Percentiles rank a stretch among this genome's conserved stretches.
These are phyloP conservation scores for Plectus sambesii DNA, from an alignment of 1,140 invertebrate genomes.

Conservation along the genomic window DNA sequence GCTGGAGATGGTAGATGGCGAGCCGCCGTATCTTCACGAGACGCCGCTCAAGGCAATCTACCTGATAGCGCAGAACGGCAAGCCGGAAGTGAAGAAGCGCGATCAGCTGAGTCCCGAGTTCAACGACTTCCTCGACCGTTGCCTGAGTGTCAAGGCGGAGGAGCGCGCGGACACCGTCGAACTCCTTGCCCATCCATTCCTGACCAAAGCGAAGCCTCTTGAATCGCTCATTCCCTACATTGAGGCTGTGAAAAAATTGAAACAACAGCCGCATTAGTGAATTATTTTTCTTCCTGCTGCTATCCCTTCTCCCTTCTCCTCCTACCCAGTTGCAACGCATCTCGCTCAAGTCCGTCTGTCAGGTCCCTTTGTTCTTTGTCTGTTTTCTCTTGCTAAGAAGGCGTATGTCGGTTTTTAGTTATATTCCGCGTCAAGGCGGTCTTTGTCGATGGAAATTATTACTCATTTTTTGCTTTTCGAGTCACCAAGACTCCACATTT, in stretches of 20 bases:
- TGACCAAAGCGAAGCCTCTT: slow-evolving; percentile 36
- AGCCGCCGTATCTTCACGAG: slow-evolving; percentile 43
- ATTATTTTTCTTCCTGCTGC: too few species aligned
- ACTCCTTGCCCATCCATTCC: slow-evolving; percentile 37
- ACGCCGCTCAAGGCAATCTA: slow-evolving; percentile 45
- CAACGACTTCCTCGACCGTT: slow-evolving; percentile 40
- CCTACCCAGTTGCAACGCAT: too few species aligned
- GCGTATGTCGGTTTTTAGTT: too few species aligned
- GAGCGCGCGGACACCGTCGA: slow-evolving; percentile 39
- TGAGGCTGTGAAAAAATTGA: slow-evolving; percentile 33
- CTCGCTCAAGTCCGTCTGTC: too few species aligned
- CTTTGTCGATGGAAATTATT: too few species aligned
- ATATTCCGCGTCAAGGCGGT: too few species aligned
- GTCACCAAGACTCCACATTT: too few species aligned
- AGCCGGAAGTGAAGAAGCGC: slow-evolving; percentile 40
- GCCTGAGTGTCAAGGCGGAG: slow-evolving; percentile 30
- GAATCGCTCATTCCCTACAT: slow-evolving; percentile 39
- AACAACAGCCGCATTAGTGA: neutral
- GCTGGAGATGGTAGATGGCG: slow-evolving; percentile 45
- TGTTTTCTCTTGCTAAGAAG: too few species aligned
- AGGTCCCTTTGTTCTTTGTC: too few species aligned
- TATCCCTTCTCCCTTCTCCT: too few species aligned
- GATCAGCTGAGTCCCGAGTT: slow-evolving; percentile 36
- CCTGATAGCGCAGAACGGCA: slow-evolving; percentile 44
- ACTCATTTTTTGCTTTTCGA: too few species aligned